These are phyloP conservation scores for Clarias platycephalus DNA, from an alignment of 2,797 vertebrate genomes.

Conservation along the genomic window DNA sequence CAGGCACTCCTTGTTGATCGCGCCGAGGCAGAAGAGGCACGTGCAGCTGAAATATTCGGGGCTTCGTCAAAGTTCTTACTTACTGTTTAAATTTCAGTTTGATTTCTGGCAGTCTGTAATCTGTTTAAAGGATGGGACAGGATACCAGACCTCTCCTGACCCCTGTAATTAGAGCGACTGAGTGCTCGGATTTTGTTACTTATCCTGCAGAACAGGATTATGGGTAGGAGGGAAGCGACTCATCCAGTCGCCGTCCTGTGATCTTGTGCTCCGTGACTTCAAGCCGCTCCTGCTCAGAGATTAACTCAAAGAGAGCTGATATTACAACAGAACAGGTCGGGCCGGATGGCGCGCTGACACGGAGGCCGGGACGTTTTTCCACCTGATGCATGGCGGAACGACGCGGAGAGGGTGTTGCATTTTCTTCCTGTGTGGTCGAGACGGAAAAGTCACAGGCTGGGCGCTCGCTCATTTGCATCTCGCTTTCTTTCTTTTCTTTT, in stretches of 20 bases:
- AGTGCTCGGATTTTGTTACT: conserved; percentile 1
- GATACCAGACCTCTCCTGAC: background rate
- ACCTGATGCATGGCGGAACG: conserved; percentile 43
- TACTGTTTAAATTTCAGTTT: background rate
- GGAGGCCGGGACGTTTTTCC: conserved; percentile 48
- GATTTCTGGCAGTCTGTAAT: background rate
- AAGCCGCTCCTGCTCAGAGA: conserved; percentile 45
- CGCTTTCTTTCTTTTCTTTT: conserved; percentile 7
- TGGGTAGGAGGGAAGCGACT: conserved; percentile 17
- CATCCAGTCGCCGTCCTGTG: conserved; percentile 6
- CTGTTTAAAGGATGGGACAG: background rate
- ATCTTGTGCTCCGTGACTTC: conserved; percentile 41
- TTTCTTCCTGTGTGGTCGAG: conserved; percentile 41
- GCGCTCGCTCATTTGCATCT: conserved; percentile 39
- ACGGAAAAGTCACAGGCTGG: conserved; percentile 46
- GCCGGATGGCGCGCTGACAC: conserved; percentile 42
- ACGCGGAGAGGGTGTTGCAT: conserved; percentile 39
- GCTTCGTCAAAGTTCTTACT: background rate
- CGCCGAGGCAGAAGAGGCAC: background rate
- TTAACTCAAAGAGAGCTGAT: conserved; percentile 41
- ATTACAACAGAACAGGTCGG: conserved; percentile 54
- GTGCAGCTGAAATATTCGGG: background rate
- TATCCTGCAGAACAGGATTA: conserved; percentile 34
- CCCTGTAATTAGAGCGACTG: background rate
- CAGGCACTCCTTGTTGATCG: conserved; percentile 12